Percentiles rank a stretch among this genome's conserved stretches.
Evolutionary conservation across 2,888 invertebrate species (phyloP).

Genomic region (Xestia rhomboidea): DNA sequence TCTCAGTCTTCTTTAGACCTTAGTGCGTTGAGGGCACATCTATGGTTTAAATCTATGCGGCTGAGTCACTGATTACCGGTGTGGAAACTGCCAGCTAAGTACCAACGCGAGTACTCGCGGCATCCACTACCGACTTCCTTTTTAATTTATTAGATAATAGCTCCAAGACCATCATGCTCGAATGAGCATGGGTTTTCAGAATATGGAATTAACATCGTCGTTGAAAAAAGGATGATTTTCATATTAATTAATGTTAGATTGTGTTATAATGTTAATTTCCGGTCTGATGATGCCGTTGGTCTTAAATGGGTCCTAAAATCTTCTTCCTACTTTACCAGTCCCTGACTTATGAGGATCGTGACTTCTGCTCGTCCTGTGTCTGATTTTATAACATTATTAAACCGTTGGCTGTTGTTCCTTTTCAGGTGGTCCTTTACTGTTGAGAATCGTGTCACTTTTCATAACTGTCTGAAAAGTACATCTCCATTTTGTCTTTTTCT

Average conservation of each 20-base stretch:
- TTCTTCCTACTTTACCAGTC: not conserved
- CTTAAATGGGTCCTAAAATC: not conserved
- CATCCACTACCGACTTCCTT: constrained; percentile 38
- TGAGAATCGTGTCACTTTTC: not conserved
- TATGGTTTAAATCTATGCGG: not conserved
- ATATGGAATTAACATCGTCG: not conserved
- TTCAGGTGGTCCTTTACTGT: not conserved
- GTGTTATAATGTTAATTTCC: too few species aligned
- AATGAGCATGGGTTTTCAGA: not conserved
- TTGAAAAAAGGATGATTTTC: not conserved
- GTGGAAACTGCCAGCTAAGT: constrained; percentile 46
- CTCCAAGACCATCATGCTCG: not conserved
- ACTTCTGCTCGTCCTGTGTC: not conserved
- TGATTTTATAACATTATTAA: not conserved
- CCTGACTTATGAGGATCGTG: not conserved
- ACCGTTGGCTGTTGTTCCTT: not conserved
- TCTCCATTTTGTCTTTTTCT: not conserved
- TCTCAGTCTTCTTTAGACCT: not conserved
- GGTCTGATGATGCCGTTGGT: not conserved
- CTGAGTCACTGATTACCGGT: constrained; percentile 20
- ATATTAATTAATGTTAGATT: too few species aligned
- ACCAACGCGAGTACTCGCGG: not conserved
- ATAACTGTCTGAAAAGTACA: not conserved
- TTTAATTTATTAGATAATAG: constrained; percentile 20
- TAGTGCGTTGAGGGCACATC: not conserved